phyloP scores from a whole-genome alignment of 2,113 vertebrate genomes.

The Pycnonotus jocosus region DNA sequence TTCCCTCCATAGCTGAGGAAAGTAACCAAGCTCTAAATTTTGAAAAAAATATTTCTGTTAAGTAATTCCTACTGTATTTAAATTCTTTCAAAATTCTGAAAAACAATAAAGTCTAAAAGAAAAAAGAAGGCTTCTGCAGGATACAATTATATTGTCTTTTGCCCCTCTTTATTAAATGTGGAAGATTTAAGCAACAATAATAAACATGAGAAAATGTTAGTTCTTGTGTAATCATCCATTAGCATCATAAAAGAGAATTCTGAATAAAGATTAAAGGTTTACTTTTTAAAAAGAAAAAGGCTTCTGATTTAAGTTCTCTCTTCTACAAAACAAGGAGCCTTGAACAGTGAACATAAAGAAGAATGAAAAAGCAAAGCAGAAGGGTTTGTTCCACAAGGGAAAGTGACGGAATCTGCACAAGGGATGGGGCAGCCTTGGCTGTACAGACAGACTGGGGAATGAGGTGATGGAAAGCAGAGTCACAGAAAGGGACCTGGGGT shows the following conservation, averaged over 20 bases:
- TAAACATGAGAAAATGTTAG: slow-evolving; percentile 22
- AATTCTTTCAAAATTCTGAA: background rate
- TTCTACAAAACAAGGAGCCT: background rate
- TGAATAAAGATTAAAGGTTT: background rate
- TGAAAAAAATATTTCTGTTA: background rate
- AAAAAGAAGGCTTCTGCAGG: background rate
- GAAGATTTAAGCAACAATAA: slow-evolving; percentile 17
- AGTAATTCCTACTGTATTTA: background rate
- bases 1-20: background rate
- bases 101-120: background rate
- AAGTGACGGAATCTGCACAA: background rate
- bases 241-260: background rate
- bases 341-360: background rate
- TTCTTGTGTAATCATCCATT: slow-evolving; percentile 5
- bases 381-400: background rate
- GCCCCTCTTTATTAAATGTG: background rate
- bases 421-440: background rate
- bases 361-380: background rate
- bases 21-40: background rate
- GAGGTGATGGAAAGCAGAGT: background rate
- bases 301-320: background rate
- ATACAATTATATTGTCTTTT: slow-evolving; percentile 23
- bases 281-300: background rate
- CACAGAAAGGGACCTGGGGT: background rate
- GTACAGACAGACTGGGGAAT: background rate